phyloP scores from a whole-genome alignment of 2,113 vertebrate species.

The Castor canadensis region DNA sequence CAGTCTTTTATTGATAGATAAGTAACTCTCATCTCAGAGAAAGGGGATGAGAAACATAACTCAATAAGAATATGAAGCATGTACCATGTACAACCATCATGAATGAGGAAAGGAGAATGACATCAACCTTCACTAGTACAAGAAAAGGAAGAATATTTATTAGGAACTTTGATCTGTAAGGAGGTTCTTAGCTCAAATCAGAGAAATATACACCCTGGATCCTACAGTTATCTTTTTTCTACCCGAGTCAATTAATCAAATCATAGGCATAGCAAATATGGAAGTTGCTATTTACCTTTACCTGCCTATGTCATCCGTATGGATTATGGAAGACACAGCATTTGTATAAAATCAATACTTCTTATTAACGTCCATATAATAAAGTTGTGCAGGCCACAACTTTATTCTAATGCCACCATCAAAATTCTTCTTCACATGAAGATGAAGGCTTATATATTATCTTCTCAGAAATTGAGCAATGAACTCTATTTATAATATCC shows the following conservation, averaged over 20 bases:
- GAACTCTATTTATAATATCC: neutral
- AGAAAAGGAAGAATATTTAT: slow-evolving; percentile 36
- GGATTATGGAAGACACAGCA: neutral
- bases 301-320: neutral
- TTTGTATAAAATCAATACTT: slow-evolving; percentile 33
- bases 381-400: neutral
- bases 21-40: neutral
- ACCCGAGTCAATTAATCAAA: neutral
- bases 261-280: neutral
- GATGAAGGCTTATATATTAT: slow-evolving; percentile 16
- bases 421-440: slow-evolving; percentile 39
- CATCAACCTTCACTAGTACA: neutral
- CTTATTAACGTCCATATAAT: neutral
- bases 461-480: neutral
- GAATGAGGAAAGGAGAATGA: neutral
- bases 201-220: neutral
- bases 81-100: neutral
- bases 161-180: slow-evolving; percentile 9
- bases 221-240: neutral
- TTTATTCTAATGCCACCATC: neutral
- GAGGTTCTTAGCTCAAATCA: neutral
- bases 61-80: neutral
- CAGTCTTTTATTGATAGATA: slow-evolving; percentile 1
- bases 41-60: slow-evolving; percentile 17
- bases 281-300: neutral